Percentiles rank a stretch among this genome's conserved stretches.
phyloP scores from a whole-genome alignment of 2,888 invertebrate genomes.

The Cataglyphis cursor region DNA sequence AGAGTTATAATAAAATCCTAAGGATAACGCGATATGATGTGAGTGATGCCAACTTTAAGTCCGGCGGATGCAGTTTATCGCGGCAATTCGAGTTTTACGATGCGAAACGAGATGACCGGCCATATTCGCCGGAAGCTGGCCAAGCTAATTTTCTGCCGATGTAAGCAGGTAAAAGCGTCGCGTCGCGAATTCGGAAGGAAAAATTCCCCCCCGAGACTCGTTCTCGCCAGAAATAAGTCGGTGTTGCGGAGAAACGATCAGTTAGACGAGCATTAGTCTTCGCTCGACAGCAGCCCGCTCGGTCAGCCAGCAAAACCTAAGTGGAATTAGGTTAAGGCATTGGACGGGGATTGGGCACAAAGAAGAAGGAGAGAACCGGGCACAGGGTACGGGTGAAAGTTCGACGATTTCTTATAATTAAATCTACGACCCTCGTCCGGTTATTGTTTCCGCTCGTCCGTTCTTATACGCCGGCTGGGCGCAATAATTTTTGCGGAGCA shows the following conservation, averaged over 20 bases:
- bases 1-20: background rate
- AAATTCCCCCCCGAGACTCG: constrained; percentile 33
- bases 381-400: constrained; percentile 36
- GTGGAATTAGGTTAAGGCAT: constrained; percentile 65
- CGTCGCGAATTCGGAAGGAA: background rate
- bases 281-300: constrained; percentile 57
- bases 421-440: constrained; percentile 61
- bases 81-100: constrained; percentile 20
- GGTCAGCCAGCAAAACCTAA: constrained; percentile 58
- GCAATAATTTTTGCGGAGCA: constrained; percentile 57
- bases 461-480: constrained; percentile 20
- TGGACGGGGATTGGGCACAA: constrained; percentile 15
- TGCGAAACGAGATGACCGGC: constrained; percentile 5
- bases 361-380: constrained; percentile 3
- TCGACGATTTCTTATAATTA: constrained; percentile 68
- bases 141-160: constrained; percentile 50
- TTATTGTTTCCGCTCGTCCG: constrained; percentile 65
- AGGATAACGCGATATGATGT: background rate
- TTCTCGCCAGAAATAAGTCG: constrained; percentile 49
- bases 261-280: constrained; percentile 67
- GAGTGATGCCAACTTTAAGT: background rate
- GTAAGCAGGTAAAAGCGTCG: constrained; percentile 48
- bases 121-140: constrained; percentile 6
- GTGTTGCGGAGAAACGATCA: constrained; percentile 47
- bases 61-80: background rate